phyloP scores from a whole-genome alignment of 2,113 vertebrate species.

The Chaetodon trifascialis region DNA sequence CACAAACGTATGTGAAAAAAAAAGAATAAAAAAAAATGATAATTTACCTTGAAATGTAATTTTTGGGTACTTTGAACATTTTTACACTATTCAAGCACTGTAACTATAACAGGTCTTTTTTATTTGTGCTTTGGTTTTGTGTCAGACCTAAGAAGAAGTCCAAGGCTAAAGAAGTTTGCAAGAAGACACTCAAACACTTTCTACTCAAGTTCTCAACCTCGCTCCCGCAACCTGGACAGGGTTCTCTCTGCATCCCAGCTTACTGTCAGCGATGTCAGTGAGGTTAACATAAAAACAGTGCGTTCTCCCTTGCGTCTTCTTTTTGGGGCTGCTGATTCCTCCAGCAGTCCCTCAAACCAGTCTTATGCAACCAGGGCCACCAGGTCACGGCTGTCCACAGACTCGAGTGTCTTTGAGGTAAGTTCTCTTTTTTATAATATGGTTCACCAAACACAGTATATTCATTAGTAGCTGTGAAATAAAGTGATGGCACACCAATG shows the following conservation, averaged over 20 bases:
- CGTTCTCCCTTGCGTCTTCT: slow-evolving; percentile 91
- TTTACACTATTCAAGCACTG: not conserved
- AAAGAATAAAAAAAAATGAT: too few relatives aligned
- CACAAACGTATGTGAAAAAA: too few relatives aligned
- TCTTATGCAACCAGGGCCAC: slow-evolving; percentile 54
- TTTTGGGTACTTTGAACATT: too few relatives aligned
- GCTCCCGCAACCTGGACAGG: slow-evolving; percentile 85
- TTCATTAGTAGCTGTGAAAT: not conserved
- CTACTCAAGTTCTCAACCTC: slow-evolving; percentile 84
- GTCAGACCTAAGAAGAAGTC: slow-evolving; percentile 89
- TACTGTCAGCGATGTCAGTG: slow-evolving; percentile 43
- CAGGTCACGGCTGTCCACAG: slow-evolving; percentile 74
- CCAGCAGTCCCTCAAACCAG: slow-evolving; percentile 50
- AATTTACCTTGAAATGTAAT: too few relatives aligned
- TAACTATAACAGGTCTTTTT: not conserved
- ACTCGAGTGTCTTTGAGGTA: slow-evolving; percentile 86
- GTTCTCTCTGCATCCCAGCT: slow-evolving; percentile 79
- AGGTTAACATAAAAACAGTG: slow-evolving; percentile 67
- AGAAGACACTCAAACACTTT: slow-evolving; percentile 87
- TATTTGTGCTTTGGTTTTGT: slow-evolving; percentile 59
- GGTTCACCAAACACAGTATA: not conserved
- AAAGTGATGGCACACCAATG: too few relatives aligned
- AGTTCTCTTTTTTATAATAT: slow-evolving; percentile 1
- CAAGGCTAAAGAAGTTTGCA: slow-evolving; percentile 88
- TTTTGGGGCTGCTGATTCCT: slow-evolving; percentile 89